Evolutionary conservation across 2,888 invertebrate species (phyloP).

Genomic region (Spilarctia lutea): DNA sequence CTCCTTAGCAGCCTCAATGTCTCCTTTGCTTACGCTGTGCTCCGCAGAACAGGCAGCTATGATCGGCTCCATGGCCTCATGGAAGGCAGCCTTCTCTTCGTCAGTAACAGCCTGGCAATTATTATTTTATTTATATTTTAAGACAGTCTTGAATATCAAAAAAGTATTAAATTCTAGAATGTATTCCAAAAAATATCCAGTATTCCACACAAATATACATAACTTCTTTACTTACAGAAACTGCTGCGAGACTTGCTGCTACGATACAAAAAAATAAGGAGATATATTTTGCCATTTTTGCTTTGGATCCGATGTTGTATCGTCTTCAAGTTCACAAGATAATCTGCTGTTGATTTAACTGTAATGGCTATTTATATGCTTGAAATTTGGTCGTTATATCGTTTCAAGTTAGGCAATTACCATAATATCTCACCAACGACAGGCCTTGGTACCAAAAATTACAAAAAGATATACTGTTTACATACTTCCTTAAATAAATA

Average conservation of each 20-base stretch:
- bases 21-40: constrained; percentile 32
- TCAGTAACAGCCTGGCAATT: constrained; percentile 40
- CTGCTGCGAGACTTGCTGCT: constrained; percentile 37
- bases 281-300: constrained; percentile 43
- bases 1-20: constrained; percentile 41
- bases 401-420: constrained; percentile 14
- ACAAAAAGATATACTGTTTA: constrained; percentile 6
- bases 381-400: constrained; percentile 12
- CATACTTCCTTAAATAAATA: constrained; percentile 11
- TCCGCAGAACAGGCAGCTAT: constrained; percentile 45
- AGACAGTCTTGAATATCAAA: not conserved
- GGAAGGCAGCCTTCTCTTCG: constrained; percentile 39
- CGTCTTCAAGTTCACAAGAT: constrained; percentile 25
- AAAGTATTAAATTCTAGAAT: too few relatives aligned
- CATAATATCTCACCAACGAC: constrained; percentile 18
- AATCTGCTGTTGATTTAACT: not conserved
- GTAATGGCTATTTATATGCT: constrained; percentile 13
- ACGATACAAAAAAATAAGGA: constrained; percentile 39
- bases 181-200: too few relatives aligned
- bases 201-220: not conserved
- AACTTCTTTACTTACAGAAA: constrained; percentile 11
- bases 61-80: constrained; percentile 29
- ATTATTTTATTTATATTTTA: not conserved
- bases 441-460: not conserved
- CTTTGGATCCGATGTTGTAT: constrained; percentile 18